Conservation (phyloP, 1,140 invertebrate genomes). For the Drosophila jambulina region DNA sequence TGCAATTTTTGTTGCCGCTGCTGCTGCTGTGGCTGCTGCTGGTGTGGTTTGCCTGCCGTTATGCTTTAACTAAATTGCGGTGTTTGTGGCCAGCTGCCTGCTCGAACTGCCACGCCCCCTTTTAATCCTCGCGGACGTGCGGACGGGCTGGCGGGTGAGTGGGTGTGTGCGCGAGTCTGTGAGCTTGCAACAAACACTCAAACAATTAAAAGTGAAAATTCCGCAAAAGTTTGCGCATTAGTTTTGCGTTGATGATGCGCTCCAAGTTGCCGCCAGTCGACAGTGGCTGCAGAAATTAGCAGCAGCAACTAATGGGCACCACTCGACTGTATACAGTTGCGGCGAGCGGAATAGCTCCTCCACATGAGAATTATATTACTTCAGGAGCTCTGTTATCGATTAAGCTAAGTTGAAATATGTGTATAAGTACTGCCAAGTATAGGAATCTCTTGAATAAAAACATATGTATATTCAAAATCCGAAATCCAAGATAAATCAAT, state of each 20-base stretch:
- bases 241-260: conserved; percentile 77
- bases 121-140: conserved; percentile 11
- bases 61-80: conserved; percentile 82
- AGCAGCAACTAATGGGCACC: conserved; percentile 58
- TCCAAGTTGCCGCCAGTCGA: conserved; percentile 57
- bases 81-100: conserved; percentile 52
- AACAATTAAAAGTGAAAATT: conserved; percentile 83
- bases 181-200: conserved; percentile 67
- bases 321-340: conserved; percentile 35
- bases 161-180: conserved; percentile 34
- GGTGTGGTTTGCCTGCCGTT: conserved; percentile 65
- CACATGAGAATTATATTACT: background rate
- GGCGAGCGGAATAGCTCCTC: conserved; percentile 23
- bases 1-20: conserved; percentile 34
- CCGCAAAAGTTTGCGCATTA: conserved; percentile 75
- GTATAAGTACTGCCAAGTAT: background rate
- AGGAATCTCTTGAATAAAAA: background rate
- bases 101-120: conserved; percentile 8
- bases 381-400: background rate
- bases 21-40: conserved; percentile 32
- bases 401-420: background rate
- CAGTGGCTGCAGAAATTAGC: conserved; percentile 66
- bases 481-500: too few species aligned
- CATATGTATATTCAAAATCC: too few species aligned
- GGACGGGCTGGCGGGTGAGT: background rate